Base-by-base conservation (phyloP, 2,888 invertebrate genomes). In the Caenorhabditis sp. region DNA sequence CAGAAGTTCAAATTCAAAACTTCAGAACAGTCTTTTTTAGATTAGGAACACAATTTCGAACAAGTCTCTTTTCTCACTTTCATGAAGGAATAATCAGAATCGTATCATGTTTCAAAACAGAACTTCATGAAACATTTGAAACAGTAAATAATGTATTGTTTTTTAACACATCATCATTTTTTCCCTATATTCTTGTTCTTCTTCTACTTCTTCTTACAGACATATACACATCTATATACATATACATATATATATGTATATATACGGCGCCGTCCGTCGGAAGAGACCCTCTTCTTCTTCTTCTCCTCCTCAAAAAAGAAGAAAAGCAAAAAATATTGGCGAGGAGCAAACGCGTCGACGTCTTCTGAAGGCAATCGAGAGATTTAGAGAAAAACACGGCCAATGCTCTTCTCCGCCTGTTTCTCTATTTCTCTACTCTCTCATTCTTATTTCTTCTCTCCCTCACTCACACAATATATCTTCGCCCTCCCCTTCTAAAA, bases 331-430 rank as follows among this genome's bases (percentile, higher is more conserved):
- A 43, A 31, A 31, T 31, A 31, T 31, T 31, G 31, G 43, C 43
- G 43, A 43, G 43, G 43, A 43, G 43, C 43, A 43, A 43, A 43
- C 43, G 43, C 43, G 43, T 43, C 43, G 43, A 43, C 43, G 43
- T 43, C 43, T 43, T 43, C 43, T 43, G 43, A 43, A 43, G 7
- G 43, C 43, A 43, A 43, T 43, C 43, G 43, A 43, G 43, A 43
- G 43, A 17, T 14, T 7, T 43, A 43, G 43, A 43, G 43, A 43
- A 43, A 43, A 17, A 43, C 43, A 43, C 43, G 43, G 43, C 43
- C 4, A 31, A 31, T 31, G 31, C 31, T 31, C 31, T 31, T 31
- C 31, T 31, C 10, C 31, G 31, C 17, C 43, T n/a, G n/a, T n/a
- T 7, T 43, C 43, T 43, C 2, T 14, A 10, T 52, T 12, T 23